Base-by-base conservation (phyloP, 2,113 vertebrate genomes). In the Catharus fuscescens region DNA sequence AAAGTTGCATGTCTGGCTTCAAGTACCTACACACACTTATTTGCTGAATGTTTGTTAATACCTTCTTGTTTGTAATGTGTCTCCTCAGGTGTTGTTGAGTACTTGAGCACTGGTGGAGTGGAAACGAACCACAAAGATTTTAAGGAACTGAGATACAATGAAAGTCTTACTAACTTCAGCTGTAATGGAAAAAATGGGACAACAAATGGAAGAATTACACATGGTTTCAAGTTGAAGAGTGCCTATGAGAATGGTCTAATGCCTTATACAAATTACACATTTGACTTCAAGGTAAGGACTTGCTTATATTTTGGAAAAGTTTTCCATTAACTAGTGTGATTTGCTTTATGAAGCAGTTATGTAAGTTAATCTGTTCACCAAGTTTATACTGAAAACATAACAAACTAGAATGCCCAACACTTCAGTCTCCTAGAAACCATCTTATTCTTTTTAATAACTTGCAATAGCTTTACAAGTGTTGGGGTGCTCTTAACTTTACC, bases 41-140 rank as follows among this genome's bases (percentile, higher is more conserved):
- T 42, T 87, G n/a, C 18, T 88, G 79, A 71, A 28, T 66, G 32
- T 15, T 66, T 40, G 34, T 71, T 85, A 67, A 38, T 78, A 23
- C 8, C 19, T 78, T 88, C 47, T 31, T 86, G 42, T 86, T 79
- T 42, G 10, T 47, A 6, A 13, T 38, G 18, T 86, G 25, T 76
- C 40, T 91, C n/a, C 62, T 85, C 66, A 99, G 99, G 99, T 94
- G 99, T 99, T 64, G 99, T 99, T 95, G 99, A 99, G 96, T 99
- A 99, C 98, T 98, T 99, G 96, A 99, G 99, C 96, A 98, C 99
- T 57, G 99, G 99, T 62, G 99, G 99, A 72, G 99, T 99, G 97
- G 99, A 99, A 98, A 98, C 99, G 98, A 99, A 99, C 91, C 99
- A 99, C 97, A 99, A 99, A 97, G 99, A 99, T 98, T 99, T 99